Evolutionary conservation across 2,797 vertebrate species (phyloP).

Genomic region (Tokudaia tokunoshimensis): DNA sequence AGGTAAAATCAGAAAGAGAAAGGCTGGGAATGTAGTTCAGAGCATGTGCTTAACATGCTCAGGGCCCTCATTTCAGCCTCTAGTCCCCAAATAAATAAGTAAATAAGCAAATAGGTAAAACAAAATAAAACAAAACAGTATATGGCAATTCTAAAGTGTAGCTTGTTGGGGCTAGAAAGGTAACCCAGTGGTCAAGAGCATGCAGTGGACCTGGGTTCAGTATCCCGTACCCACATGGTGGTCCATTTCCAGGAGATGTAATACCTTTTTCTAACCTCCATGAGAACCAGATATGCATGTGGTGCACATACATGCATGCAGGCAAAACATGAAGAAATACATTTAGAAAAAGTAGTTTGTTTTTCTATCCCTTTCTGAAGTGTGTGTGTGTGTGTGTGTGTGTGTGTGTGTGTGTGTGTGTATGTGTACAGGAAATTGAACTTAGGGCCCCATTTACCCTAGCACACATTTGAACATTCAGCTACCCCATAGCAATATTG

Average conservation of each 20-base stretch:
- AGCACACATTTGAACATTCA: not conserved
- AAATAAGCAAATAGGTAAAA: not conserved
- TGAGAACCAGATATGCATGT: not conserved
- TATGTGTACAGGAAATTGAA: not conserved
- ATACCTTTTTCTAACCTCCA: not conserved
- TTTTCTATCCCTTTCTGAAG: not conserved
- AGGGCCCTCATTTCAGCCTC: not conserved
- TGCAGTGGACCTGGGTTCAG: not conserved
- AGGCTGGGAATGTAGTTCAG: not conserved
- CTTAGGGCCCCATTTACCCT: not conserved
- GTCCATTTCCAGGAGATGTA: not conserved
- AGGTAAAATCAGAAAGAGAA: conserved; percentile 26
- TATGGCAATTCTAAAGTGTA: not conserved
- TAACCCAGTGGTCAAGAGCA: not conserved
- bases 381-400: not conserved
- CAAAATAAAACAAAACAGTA: not conserved
- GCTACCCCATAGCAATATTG: not conserved
- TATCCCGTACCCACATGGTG: not conserved
- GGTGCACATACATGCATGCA: not conserved
- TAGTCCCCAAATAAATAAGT: not conserved
- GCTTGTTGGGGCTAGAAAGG: not conserved
- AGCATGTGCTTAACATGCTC: not conserved
- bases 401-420: not conserved
- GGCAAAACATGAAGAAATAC: not conserved
- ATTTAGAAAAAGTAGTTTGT: not conserved